Base-by-base conservation (phyloP, 2,888 invertebrate species). In the Griposia aprilina region DNA sequence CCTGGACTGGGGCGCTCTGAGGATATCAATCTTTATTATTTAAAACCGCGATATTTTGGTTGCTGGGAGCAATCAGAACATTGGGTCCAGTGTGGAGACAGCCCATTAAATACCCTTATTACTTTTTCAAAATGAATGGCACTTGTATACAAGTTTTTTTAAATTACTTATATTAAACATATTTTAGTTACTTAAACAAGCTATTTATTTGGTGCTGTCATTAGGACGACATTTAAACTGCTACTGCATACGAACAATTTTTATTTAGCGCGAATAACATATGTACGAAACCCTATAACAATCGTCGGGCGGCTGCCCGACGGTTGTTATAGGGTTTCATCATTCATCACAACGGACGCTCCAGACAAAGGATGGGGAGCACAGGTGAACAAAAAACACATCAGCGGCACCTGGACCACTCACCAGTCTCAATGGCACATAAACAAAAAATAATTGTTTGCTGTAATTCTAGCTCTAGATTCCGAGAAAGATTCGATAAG, bases 21-120 rank as follows among this genome's bases (percentile, higher is more conserved):
- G 69, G 93, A 91, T 78, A 93, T 92, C 86, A 95, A 93, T 88
- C 87, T 90, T 87, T 93, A 87, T 63, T 94, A 90, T 86, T 91
- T 94, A 65, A 93, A 93, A 76, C 90, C 93, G 20, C 92, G 94
- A 71, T 92, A 93, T 74, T 93, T 91, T 90, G 94, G 92, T 48
- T 93, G 92, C 83, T 93, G 88, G 93, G 92, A 91, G 65, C 93
- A 92, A 85, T 91, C 94, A 0, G 94, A 94, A 84, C 92, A 94
- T 83, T 94, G 93, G 93, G 92, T 93, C 52, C 93, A 94, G 78
- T 93, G 93, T 81, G 91, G 90, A 69, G 87, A 91, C 52, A 87
- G 89, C 69, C 81, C 89, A 23, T 74, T 81, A 50, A 86, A 88
- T 67, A 80, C 82, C 20, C 23, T 70, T 52, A 41, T 55, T 41